Percentiles rank a stretch among this genome's conserved stretches.
phyloP scores from a whole-genome alignment of 2,113 vertebrate species.

The Pseudorhombus dupliciocellatus region DNA sequence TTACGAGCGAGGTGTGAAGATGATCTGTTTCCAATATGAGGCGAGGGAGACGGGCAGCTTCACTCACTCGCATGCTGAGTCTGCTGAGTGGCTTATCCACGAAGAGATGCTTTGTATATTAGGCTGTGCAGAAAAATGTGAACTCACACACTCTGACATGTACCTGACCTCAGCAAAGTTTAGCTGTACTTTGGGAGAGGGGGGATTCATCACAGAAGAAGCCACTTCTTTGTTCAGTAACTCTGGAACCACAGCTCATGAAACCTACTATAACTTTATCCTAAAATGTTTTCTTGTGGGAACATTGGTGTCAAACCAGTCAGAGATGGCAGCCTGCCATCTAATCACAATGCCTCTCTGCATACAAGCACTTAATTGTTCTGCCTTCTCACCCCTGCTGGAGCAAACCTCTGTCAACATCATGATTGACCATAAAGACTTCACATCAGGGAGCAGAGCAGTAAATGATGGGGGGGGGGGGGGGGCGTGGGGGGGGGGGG shows the following conservation, averaged over 20 bases:
- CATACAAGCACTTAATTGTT: constrained; percentile 46
- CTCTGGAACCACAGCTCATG: constrained; percentile 36
- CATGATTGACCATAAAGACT: constrained; percentile 36
- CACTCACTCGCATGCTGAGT: not conserved
- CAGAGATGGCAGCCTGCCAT: constrained; percentile 49
- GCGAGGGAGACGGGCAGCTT: not conserved
- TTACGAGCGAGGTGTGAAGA: constrained; percentile 48
- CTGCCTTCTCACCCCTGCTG: constrained; percentile 15
- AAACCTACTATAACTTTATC: constrained; percentile 57
- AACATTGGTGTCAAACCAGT: constrained; percentile 4
- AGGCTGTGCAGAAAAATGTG: not conserved
- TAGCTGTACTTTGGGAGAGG: not conserved
- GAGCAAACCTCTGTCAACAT: constrained; percentile 47
- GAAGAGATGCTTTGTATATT: not conserved
- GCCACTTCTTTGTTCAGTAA: constrained; percentile 36
- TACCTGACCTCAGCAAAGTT: constrained; percentile 9
- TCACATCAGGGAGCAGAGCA: constrained; percentile 2
- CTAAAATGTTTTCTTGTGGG: constrained; percentile 36
- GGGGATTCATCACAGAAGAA: constrained; percentile 45
- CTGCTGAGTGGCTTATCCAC: not conserved
- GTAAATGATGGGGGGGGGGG: too few species aligned
- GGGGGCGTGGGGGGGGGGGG: too few species aligned
- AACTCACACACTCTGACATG: not conserved
- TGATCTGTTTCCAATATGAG: constrained; percentile 38
- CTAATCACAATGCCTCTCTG: constrained; percentile 33